Base-by-base conservation (phyloP, 2,888 invertebrate species). In the Cyclophora albipunctata region DNA sequence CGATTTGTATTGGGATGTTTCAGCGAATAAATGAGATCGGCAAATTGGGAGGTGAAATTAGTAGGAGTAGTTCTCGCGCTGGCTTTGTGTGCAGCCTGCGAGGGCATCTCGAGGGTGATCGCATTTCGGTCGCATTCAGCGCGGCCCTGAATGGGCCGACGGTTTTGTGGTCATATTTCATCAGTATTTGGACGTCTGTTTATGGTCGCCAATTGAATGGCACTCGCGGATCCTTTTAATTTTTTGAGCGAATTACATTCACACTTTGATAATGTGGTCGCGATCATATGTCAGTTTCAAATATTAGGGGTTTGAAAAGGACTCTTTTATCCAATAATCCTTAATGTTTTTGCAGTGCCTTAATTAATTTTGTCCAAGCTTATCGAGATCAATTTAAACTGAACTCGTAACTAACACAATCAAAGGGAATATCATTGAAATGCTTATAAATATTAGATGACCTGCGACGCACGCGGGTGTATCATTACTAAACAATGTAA, bases 1-100 rank as follows among this genome's bases (percentile, higher is more conserved):
- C 83, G 83, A 78, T 67, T 81, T 83, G 68, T 73, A 80, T 73
- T 69, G 58, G 48, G 46, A 35, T 61, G 61, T 51, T 52, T 50
- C 47, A 45, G 48, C 55, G 57, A 65, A 64, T 60, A 61, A 67
- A 68, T 74, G 67, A 64, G 76, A 75, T 73, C 77, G 65, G 81
- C 80, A 75, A 81, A 78, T 81, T 75, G 75, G 73, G 68, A 78
- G 77, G 76, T 75, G 77, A 81, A 82, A 80, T 81, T 78, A 76
- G 77, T 78, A 74, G 75, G 73, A 72, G 75, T 73, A 70, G 68
- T 72, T 73, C 69, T 66, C 63, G 65, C 63, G 57, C 59, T 4
- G 20, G 20, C 33, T 43, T 43, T 34, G 43, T 43, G 43, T 20
- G 6, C 34, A 20, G 20, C 20, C 20, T 20, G 20, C 37, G 37